Conservation (phyloP, 37 sponge, comb jelly and placozoan species). For the Theonella swinhoei region DNA sequence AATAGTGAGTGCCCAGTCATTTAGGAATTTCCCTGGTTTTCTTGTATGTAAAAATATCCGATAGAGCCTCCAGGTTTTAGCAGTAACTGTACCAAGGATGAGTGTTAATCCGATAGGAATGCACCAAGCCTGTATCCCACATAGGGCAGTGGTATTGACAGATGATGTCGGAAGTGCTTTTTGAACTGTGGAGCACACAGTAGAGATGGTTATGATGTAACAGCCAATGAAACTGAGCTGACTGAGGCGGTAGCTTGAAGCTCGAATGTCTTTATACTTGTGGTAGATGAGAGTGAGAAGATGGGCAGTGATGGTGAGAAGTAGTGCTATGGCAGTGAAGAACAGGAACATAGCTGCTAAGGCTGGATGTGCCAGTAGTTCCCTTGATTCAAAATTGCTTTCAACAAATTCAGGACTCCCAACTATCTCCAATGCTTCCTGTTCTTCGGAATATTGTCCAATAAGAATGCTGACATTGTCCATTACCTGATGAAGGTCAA, state of each 20-base stretch:
- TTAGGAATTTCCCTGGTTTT: slow-evolving; percentile 30
- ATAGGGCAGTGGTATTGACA: background rate
- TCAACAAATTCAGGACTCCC: background rate
- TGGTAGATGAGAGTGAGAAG: background rate
- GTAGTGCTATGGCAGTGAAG: background rate
- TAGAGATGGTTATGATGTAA: background rate
- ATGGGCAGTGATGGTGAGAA: background rate
- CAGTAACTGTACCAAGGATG: slow-evolving; percentile 3
- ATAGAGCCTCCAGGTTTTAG: slow-evolving; percentile 41
- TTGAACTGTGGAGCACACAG: background rate
- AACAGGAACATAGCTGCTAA: background rate
- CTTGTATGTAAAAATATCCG: slow-evolving; percentile 36
- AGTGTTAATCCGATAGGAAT: background rate
- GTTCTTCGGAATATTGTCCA: background rate
- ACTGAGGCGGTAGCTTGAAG: slow-evolving; percentile 10
- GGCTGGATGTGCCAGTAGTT: background rate
- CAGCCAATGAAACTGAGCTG: slow-evolving; percentile 10
- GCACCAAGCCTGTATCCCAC: background rate
- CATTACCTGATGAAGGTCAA: background rate
- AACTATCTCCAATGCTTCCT: background rate
- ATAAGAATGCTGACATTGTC: background rate
- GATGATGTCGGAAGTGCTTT: background rate
- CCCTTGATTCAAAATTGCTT: background rate
- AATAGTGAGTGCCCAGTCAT: background rate
- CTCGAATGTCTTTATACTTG: background rate